A percentile compares a stretch with the other conserved stretches of the same genome.
Conservation (phyloP, 2,797 vertebrate species). For the Poecilia velifera region DNA sequence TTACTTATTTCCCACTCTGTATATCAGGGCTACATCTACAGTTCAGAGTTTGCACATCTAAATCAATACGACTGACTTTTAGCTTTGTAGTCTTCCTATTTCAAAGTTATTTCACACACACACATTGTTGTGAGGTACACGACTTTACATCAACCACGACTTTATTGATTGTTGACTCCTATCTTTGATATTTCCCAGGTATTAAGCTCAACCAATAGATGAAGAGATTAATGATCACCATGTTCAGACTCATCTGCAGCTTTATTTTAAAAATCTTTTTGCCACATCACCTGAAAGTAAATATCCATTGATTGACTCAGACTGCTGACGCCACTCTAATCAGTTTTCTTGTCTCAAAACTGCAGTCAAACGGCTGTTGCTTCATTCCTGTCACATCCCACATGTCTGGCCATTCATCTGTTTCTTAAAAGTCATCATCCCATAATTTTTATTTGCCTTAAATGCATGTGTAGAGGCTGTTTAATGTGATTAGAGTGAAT, state of each 20-base stretch:
- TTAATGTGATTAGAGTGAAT: constrained; percentile 20
- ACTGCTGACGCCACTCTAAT: constrained; percentile 32
- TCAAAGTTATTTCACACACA: neutral
- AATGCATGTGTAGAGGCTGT: constrained; percentile 14
- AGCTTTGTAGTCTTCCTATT: neutral
- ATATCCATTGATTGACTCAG: constrained; percentile 47
- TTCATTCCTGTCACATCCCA: constrained; percentile 52
- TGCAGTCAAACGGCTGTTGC: constrained; percentile 22
- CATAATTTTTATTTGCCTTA: constrained; percentile 47
- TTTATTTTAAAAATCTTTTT: constrained; percentile 31
- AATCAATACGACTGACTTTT: neutral
- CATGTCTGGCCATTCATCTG: constrained; percentile 59
- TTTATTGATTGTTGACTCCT: constrained; percentile 11
- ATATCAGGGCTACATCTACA: neutral
- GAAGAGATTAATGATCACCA: constrained; percentile 16
- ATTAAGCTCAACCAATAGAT: constrained; percentile 4
- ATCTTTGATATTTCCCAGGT: constrained; percentile 15
- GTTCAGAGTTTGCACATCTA: neutral
- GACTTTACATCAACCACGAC: neutral
- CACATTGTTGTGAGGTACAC: neutral
- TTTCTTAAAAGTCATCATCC: constrained; percentile 35
- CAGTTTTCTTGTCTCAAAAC: constrained; percentile 41
- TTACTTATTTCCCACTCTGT: neutral
- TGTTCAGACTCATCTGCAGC: neutral
- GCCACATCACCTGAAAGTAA: constrained; percentile 36